phyloP scores from a whole-genome alignment of 2,888 invertebrate genomes.

The Hoplodrina ambigua region DNA sequence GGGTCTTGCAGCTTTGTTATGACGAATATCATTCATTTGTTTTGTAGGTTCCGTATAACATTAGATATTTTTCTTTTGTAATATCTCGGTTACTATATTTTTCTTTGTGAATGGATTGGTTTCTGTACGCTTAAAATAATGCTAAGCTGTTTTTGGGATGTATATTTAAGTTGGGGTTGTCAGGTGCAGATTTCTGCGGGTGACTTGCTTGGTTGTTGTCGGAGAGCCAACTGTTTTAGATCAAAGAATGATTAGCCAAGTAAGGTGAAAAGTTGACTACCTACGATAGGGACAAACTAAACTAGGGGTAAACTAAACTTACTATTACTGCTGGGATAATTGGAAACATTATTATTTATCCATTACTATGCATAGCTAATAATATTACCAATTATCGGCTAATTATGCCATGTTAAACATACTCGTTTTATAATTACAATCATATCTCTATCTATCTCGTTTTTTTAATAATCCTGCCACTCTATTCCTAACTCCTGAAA shows the following conservation, averaged over 20 bases:
- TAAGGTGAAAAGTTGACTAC: not conserved
- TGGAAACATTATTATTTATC: too few species aligned
- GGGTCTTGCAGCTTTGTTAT: conserved; percentile 29
- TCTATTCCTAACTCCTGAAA: too few species aligned
- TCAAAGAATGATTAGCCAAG: conserved; percentile 3
- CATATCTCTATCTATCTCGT: too few species aligned
- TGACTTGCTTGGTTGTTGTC: conserved; percentile 1
- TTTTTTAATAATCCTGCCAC: not conserved
- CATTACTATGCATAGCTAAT: not conserved
- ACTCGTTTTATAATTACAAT: too few species aligned
- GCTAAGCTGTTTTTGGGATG: conserved; percentile 24
- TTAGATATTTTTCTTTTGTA: conserved; percentile 29
- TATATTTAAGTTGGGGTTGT: conserved; percentile 1
- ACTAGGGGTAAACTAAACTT: not conserved
- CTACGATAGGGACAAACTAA: not conserved
- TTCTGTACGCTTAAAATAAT: conserved; percentile 7
- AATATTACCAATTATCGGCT: not conserved
- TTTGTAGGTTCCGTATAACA: conserved; percentile 20
- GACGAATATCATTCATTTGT: conserved; percentile 40
- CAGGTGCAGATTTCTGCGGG: conserved; percentile 9
- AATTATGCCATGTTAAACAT: too few species aligned
- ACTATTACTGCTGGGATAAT: too few species aligned
- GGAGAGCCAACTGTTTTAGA: not conserved
- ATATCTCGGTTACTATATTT: conserved; percentile 9
- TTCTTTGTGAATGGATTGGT: conserved; percentile 22